Evolutionary conservation across 37 sponge, comb jelly and placozoan genomes (phyloP), one percentile per base, ranked within the genome.

Genomic region (Ephydatia muelleri): DNA sequence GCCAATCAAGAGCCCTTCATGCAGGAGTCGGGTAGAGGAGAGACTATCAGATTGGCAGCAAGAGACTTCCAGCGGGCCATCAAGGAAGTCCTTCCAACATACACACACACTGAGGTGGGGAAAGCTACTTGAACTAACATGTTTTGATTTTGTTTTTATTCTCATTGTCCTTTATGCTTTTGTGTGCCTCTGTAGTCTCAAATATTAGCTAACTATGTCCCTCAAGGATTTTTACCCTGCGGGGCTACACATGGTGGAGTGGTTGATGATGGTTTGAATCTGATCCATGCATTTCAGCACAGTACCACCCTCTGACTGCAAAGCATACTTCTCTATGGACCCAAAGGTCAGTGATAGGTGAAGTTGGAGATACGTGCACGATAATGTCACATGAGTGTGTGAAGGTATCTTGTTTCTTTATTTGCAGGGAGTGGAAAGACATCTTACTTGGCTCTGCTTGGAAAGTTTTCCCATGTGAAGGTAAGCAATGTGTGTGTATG

Each of bases 391-490:
- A n/a, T n/a, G n/a, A n/a, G n/a, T n/a, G n/a, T n/a, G n/a, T n/a
- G 57, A 57, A 19, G 57, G 16, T 57, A 1, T 38, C 23, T 38
- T 30, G 6, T 30, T 25, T 27, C 23, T 43, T n/a, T 31, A 16
- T 67, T 25, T 84, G 5, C 65, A 85, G 85, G 91, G 37, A 90
- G 85, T 76, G 91, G 91, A 0, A 90, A 90, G 76, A 90, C 91
- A 29, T 86, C 82, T 33, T 86, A 90, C 47, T 16, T 90, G 30
- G 82, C 91, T 38, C 43, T 77, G 72, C 73, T 90, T 49, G 87
- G 86, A 57, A 85, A 86, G 32, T 90, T 90, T 83, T 48, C 86
- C 14, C 82, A 72, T 39, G 73, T 90, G 25, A 90, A 82, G 70
- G 77, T 85, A 39, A 36, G 70, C 0, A 30, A 71, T 39, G 38